phyloP scores from a whole-genome alignment of 2,113 vertebrate species.

The Gila orcuttii region DNA sequence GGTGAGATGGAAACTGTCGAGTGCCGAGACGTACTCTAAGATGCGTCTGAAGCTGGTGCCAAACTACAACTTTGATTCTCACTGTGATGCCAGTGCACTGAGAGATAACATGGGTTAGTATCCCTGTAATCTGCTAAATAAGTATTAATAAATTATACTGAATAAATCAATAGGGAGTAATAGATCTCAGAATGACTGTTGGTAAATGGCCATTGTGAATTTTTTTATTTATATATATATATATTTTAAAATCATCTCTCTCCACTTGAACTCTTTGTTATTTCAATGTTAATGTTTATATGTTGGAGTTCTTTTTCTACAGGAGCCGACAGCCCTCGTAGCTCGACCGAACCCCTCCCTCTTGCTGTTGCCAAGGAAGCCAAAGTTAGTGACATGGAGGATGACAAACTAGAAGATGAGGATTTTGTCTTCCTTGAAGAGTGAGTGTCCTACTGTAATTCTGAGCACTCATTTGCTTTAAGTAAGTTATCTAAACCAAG shows the following conservation, averaged over 20 bases:
- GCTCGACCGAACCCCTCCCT: conserved; percentile 78
- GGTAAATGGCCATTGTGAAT: not conserved
- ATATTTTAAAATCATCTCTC: not conserved
- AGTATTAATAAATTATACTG: not conserved
- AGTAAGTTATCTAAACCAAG: not conserved
- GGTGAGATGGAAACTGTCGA: conserved; percentile 88
- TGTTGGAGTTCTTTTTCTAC: not conserved
- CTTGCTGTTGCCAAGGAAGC: conserved; percentile 94
- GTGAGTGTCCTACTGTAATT: conserved; percentile 75
- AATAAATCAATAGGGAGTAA: not conserved
- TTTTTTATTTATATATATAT: no score
- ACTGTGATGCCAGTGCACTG: conserved; percentile 91
- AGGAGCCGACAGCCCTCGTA: conserved; percentile 86
- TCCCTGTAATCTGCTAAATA: not conserved
- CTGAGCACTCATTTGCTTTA: not conserved
- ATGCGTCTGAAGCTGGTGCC: conserved; percentile 97
- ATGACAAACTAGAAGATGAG: conserved; percentile 91
- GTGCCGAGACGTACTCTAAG: conserved; percentile 91
- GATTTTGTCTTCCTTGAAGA: conserved; percentile 83
- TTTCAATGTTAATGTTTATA: not conserved
- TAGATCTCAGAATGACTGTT: not conserved
- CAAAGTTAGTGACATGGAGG: conserved; percentile 90
- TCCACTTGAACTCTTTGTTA: not conserved
- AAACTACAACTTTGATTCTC: conserved; percentile 87
- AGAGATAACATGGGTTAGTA: conserved; percentile 91